Conservation (phyloP, 2,113 vertebrate species). For the Oreochromis spilurus region DNA sequence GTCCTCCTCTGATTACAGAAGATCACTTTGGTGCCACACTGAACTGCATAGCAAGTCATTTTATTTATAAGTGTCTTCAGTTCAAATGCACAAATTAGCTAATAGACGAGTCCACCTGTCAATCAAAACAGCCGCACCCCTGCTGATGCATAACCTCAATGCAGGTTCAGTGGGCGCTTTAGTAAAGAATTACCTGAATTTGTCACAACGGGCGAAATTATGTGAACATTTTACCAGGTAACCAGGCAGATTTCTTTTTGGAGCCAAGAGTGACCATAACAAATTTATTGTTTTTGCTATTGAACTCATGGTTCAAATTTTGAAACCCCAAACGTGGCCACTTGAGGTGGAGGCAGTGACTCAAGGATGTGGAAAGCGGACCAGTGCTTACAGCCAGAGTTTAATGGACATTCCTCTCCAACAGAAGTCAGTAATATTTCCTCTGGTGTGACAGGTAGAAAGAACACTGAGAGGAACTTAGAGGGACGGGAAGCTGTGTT, state of each 20-base stretch:
- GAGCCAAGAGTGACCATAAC: neutral
- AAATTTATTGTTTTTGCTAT: neutral
- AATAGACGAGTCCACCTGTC: neutral
- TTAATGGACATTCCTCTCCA: neutral
- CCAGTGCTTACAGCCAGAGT: neutral
- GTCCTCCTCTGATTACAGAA: neutral
- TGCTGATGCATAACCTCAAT: neutral
- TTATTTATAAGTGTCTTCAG: neutral
- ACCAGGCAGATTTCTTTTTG: neutral
- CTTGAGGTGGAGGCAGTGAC: neutral
- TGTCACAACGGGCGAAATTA: accelerated
- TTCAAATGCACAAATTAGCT: neutral
- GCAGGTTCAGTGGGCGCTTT: neutral
- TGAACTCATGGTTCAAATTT: neutral
- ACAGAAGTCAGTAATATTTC: neutral
- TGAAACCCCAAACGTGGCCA: neutral
- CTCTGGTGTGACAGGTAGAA: neutral
- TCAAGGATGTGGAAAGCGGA: neutral
- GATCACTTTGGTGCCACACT: accelerated
- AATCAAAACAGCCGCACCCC: neutral
- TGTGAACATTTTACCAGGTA: neutral
- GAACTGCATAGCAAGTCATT: neutral
- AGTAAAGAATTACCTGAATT: accelerated
- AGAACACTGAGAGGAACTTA: neutral
- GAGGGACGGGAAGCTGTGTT: neutral